Conservation (phyloP, 2,113 vertebrate species). For the Ceratotherium simum region DNA sequence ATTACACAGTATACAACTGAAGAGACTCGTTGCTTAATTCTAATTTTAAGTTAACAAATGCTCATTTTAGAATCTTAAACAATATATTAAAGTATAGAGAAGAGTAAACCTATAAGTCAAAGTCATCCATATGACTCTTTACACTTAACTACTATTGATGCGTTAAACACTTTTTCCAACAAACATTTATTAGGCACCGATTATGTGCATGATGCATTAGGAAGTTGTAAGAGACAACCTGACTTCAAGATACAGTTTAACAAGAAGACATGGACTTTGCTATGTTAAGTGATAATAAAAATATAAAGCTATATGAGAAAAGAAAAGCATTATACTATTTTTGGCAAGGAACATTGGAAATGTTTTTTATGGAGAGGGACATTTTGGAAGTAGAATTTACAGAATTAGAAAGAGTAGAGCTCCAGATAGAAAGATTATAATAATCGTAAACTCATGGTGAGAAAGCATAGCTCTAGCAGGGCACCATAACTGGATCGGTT, state of each 20-base stretch:
- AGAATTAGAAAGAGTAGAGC: neutral
- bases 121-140: neutral
- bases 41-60: neutral
- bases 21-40: neutral
- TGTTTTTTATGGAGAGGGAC: neutral
- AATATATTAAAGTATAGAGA: neutral
- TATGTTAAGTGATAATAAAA: neutral
- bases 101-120: neutral
- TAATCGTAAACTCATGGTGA: neutral
- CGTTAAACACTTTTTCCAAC: neutral
- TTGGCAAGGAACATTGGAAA: neutral
- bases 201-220: neutral
- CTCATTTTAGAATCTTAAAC: neutral
- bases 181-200: neutral
- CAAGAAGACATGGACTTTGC: rapidly evolving
- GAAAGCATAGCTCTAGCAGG: neutral
- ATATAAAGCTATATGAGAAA: neutral
- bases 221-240: neutral
- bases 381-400: neutral
- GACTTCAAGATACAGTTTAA: neutral
- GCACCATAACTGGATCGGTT: rapidly evolving
- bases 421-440: neutral
- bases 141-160: neutral
- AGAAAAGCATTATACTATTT: neutral
- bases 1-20: neutral